phyloP scores from a whole-genome alignment of 2,797 vertebrate genomes.

The Enteromius anoplus region DNA sequence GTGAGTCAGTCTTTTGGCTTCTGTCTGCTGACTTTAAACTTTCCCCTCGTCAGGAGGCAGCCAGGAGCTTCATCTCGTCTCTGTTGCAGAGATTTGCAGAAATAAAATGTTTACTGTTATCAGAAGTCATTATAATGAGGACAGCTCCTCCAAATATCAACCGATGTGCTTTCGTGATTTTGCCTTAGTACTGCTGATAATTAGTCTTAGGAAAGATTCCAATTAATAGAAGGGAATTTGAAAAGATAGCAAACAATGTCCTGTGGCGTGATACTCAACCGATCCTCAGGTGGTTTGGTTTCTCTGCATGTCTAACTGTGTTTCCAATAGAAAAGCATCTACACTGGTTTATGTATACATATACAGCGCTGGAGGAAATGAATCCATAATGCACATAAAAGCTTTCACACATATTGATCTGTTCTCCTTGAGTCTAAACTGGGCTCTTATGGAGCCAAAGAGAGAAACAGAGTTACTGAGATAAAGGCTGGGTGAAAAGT shows the following conservation, averaged over 20 bases:
- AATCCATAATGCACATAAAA: constrained; percentile 37
- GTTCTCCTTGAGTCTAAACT: constrained; percentile 27
- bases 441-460: constrained; percentile 16
- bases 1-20: constrained; percentile 39
- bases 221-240: neutral
- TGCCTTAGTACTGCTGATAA: neutral
- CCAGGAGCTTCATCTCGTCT: neutral
- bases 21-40: constrained; percentile 27
- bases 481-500: neutral
- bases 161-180: neutral
- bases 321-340: neutral
- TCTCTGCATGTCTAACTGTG: neutral
- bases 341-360: constrained; percentile 6
- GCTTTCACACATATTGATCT: constrained; percentile 18
- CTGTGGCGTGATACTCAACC: neutral
- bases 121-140: neutral
- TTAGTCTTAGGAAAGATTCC: constrained; percentile 4
- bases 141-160: constrained; percentile 6
- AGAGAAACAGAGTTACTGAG: neutral
- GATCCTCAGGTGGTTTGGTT: neutral
- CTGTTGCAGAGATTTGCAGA: neutral
- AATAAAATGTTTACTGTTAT: constrained; percentile 8
- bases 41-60: neutral
- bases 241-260: constrained; percentile 8
- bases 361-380: constrained; percentile 7